A percentile compares a stretch with the other conserved stretches of the same genome.
Conservation (phyloP, 2,113 vertebrate genomes). For the Erythrocercus mccallii region DNA sequence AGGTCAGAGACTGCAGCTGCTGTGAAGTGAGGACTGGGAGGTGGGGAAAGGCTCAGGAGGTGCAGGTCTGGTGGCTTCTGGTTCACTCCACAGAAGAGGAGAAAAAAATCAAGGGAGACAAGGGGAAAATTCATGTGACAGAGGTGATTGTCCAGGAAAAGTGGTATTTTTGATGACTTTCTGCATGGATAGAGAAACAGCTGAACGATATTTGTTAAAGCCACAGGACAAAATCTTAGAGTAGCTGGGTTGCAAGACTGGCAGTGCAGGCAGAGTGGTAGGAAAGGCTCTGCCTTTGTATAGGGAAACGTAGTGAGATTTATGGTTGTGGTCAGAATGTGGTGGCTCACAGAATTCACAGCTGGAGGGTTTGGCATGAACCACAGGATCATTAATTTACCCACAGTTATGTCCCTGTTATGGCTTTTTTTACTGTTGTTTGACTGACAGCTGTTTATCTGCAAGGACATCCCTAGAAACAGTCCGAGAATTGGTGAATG, state of each 20-base stretch:
- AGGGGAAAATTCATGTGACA: neutral
- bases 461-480: neutral
- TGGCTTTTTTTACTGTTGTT: rapidly evolving
- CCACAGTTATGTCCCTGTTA: neutral
- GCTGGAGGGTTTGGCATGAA: neutral
- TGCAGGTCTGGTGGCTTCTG: neutral
- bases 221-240: neutral
- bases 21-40: neutral
- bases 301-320: neutral
- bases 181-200: neutral
- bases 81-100: neutral
- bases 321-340: neutral
- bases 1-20: neutral
- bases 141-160: neutral
- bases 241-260: neutral
- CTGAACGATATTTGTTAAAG: neutral
- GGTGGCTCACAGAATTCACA: neutral
- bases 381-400: neutral
- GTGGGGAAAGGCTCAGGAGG: neutral
- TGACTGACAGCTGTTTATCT: neutral
- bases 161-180: neutral
- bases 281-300: neutral
- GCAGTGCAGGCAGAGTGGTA: neutral
- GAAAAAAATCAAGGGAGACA: neutral
- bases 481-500: neutral